phyloP scores from a whole-genome alignment of 2,888 invertebrate genomes.

The Pilophorus perplexus region DNA sequence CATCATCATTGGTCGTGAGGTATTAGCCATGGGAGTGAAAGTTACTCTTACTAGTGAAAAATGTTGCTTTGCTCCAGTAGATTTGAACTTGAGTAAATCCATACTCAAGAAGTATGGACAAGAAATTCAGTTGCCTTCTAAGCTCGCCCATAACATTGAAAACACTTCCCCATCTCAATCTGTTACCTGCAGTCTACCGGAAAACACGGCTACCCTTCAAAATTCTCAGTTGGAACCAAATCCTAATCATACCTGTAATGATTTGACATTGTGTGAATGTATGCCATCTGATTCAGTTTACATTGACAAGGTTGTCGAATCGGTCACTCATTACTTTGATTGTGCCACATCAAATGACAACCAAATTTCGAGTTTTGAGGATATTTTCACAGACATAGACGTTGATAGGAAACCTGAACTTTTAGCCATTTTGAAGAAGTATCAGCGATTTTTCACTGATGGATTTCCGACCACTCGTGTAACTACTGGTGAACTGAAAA shows the following conservation, averaged over 20 bases:
- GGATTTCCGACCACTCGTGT: conserved; percentile 11
- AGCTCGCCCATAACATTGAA: no score
- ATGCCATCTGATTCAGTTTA: neutral
- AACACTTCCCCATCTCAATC: no score
- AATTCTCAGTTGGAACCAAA: neutral
- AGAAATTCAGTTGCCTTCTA: neutral
- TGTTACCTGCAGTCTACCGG: no score
- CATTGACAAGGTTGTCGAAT: neutral
- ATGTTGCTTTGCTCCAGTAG: no score
- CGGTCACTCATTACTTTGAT: neutral
- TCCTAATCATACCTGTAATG: neutral
- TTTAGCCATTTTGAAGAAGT: conserved; percentile 1
- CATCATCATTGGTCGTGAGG: conserved; percentile 7
- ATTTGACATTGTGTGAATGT: neutral
- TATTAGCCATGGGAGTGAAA: conserved; percentile 3
- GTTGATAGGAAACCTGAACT: neutral
- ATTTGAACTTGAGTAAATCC: neutral
- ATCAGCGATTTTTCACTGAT: neutral
- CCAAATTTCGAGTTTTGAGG: neutral
- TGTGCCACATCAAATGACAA: no score
- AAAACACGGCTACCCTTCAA: neutral
- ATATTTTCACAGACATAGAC: conserved; percentile 13
- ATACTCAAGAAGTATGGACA: neutral
- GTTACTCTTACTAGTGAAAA: neutral
- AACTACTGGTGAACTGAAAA: conserved; percentile 11